Percentiles rank a stretch among this genome's conserved stretches.
Evolutionary conservation across 2,113 vertebrate genomes (phyloP).

Genomic region (Perca flavescens): DNA sequence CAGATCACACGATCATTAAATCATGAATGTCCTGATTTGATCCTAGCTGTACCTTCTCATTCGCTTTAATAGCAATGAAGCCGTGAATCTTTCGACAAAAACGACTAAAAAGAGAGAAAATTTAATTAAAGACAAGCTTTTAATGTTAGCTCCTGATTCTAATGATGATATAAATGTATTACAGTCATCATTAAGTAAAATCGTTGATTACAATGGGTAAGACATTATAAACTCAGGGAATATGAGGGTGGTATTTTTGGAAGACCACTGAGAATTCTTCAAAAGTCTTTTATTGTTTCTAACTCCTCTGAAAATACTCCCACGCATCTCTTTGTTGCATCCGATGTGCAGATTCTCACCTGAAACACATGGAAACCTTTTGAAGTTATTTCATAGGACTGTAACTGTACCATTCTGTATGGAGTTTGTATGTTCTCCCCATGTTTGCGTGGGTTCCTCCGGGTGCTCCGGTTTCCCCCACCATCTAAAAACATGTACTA

Average conservation of each 20-base stretch:
- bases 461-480: too few relatives aligned
- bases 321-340: conserved; percentile 13
- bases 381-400: not conserved
- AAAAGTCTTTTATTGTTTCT: conserved; percentile 29
- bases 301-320: conserved; percentile 42
- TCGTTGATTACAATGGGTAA: not conserved
- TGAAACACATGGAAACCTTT: not conserved
- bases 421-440: too few relatives aligned
- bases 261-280: conserved; percentile 36
- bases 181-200: not conserved
- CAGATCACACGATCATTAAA: not conserved
- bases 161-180: not conserved
- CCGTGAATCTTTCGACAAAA: not conserved
- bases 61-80: conserved; percentile 2
- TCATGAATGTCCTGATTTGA: not conserved
- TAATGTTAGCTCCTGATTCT: too few relatives aligned
- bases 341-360: conserved; percentile 19
- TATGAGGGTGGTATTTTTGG: conserved; percentile 12
- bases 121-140: conserved; percentile 14
- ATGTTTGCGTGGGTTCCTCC: too few relatives aligned
- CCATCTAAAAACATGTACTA: too few relatives aligned
- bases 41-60: not conserved
- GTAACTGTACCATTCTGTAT: not conserved
- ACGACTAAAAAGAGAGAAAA: not conserved
- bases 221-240: not conserved